Conservation (phyloP, 1,140 invertebrate species). For the Penaeus vannamei region DNA sequence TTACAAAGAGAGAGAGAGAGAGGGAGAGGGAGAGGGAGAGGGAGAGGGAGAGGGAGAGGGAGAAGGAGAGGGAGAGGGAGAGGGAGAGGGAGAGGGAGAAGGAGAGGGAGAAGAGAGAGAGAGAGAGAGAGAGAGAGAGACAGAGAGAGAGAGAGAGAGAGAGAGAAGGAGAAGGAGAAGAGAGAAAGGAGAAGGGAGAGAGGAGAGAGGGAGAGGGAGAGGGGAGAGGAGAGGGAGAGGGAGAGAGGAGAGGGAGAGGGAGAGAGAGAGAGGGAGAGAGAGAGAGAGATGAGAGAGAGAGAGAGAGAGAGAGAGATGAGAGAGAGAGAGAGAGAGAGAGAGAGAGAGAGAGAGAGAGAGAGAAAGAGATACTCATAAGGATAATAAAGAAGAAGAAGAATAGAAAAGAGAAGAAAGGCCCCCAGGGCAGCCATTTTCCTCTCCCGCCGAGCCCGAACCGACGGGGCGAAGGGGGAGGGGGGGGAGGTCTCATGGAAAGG, state of each 20-base stretch:
- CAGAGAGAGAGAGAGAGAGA: fast-evolving
- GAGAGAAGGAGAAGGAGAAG: neutral
- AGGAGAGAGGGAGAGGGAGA: too few species aligned
- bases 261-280: neutral
- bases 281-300: slow-evolving; percentile 3
- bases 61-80: neutral
- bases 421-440: too few species aligned
- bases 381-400: too few species aligned
- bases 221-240: neutral
- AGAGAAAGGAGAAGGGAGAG: neutral
- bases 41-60: too few species aligned
- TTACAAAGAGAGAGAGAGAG: too few species aligned
- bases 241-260: neutral
- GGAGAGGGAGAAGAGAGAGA: neutral
- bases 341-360: slow-evolving; percentile 13
- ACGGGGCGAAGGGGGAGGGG: too few species aligned
- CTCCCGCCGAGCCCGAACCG: too few species aligned
- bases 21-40: too few species aligned
- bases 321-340: slow-evolving; percentile 5
- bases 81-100: neutral
- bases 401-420: too few species aligned
- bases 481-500: too few species aligned
- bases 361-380: too few species aligned
- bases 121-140: neutral
- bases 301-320: neutral